Evolutionary conservation across 2,888 invertebrate genomes (phyloP).

Genomic region (Clivina fossor): DNA sequence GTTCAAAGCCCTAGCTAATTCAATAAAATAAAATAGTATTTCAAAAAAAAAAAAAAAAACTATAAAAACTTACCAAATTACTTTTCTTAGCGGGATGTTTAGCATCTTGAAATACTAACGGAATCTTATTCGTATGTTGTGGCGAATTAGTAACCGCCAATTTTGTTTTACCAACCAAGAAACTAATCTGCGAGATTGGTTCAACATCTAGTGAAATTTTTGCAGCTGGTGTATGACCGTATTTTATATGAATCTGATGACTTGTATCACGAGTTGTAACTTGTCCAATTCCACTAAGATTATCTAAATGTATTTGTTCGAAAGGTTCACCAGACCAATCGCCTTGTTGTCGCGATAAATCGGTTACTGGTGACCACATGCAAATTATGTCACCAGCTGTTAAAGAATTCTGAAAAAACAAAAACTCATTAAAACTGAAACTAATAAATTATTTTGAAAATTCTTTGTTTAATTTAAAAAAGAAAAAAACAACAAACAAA

Average conservation of each 20-base stretch:
- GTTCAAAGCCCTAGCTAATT: no score
- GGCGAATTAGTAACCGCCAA: constrained; percentile 47
- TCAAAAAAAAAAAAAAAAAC: no score
- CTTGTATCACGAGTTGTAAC: constrained; percentile 47
- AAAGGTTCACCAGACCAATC: constrained; percentile 51
- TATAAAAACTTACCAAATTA: constrained; percentile 49
- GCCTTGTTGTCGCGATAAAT: constrained; percentile 47
- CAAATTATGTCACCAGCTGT: constrained; percentile 60
- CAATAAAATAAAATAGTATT: no score
- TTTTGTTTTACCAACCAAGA: constrained; percentile 39
- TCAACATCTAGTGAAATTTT: constrained; percentile 47
- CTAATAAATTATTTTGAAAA: no score
- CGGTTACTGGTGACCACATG: constrained; percentile 55
- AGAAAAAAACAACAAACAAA: no score
- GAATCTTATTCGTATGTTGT: constrained; percentile 36
- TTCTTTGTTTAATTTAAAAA: constrained; percentile 11
- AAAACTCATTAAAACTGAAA: constrained; percentile 13
- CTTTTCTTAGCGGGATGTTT: constrained; percentile 44
- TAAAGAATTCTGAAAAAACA: constrained; percentile 48
- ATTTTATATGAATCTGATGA: constrained; percentile 46
- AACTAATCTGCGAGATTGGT: constrained; percentile 46
- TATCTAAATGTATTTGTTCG: constrained; percentile 47
- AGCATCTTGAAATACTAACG: constrained; percentile 46
- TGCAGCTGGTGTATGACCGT: constrained; percentile 48
- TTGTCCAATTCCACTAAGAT: constrained; percentile 50